These are phyloP conservation scores for Semicossyphus pulcher DNA, from an alignment of 2,113 vertebrate genomes.

Conservation along the genomic window DNA sequence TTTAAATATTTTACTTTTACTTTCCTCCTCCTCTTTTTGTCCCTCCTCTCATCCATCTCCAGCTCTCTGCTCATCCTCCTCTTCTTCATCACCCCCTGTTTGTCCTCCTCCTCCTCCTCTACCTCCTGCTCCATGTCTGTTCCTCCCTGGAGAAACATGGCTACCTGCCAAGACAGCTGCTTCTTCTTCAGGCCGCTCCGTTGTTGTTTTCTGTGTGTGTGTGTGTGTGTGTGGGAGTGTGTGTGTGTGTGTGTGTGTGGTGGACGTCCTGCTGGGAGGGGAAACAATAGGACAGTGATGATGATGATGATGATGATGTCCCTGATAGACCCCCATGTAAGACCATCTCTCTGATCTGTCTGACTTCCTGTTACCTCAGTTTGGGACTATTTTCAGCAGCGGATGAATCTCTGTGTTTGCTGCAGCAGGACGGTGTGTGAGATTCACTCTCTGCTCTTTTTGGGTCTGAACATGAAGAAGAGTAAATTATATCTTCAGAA, in stretches of 20 bases:
- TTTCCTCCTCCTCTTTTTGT: neutral
- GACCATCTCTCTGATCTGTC: neutral
- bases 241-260: conserved; percentile 36
- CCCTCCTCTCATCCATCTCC: neutral
- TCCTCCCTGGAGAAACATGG: conserved; percentile 69
- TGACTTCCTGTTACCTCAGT: neutral
- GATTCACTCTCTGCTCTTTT: too few relatives aligned
- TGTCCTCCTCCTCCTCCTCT: conserved; percentile 19
- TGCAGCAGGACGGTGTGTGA: too few relatives aligned
- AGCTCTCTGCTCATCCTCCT: conserved; percentile 6
- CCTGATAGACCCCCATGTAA: neutral
- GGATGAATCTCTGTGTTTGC: too few relatives aligned
- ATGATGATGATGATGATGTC: conserved; percentile 15
- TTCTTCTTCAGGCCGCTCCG: conserved; percentile 54
- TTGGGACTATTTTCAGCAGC: neutral
- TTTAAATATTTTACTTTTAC: neutral
- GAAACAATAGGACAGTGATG: conserved; percentile 50
- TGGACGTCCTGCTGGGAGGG: conserved; percentile 61
- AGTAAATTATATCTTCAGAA: too few relatives aligned
- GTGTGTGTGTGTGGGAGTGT: conserved; percentile 23
- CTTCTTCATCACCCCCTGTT: neutral
- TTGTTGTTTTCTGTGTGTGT: conserved; percentile 37
- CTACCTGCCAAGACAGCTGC: conserved; percentile 71
- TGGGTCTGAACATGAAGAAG: too few relatives aligned
- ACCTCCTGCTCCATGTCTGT: conserved; percentile 61